These are phyloP conservation scores for Pediacus dermestoides DNA, from an alignment of 2,888 invertebrate genomes.

Conservation along the genomic window DNA sequence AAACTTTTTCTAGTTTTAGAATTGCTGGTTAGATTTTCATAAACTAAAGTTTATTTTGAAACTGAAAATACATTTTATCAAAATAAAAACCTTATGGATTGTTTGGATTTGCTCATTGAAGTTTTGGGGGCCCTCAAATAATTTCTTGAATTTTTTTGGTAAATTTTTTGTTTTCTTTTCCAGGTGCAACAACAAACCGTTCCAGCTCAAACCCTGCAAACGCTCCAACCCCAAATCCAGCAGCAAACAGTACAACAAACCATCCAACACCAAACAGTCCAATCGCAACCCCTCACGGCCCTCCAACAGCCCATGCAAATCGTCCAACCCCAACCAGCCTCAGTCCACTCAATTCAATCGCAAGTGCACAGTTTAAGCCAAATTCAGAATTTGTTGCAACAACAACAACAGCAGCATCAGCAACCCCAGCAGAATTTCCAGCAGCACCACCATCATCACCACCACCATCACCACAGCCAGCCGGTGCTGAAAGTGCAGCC, in stretches of 20 bases:
- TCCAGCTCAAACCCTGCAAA: conserved; percentile 44
- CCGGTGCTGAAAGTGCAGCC: conserved; percentile 45
- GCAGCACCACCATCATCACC: conserved; percentile 26
- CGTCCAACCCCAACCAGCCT: conserved; percentile 44
- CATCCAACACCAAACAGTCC: conserved; percentile 44
- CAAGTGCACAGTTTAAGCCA: conserved; percentile 42
- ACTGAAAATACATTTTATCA: no score
- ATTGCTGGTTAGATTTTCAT: no score
- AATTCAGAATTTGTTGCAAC: conserved; percentile 35
- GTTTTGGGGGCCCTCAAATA: no score
- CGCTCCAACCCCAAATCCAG: conserved; percentile 45
- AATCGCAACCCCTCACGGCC: conserved; percentile 41
- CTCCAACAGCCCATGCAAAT: conserved; percentile 46
- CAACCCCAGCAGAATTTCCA: conserved; percentile 25
- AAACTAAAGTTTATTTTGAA: no score
- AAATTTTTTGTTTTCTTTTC: no score
- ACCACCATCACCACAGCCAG: conserved; percentile 33
- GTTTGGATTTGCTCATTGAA: no score
- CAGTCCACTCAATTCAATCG: conserved; percentile 35
- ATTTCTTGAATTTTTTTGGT: no score
- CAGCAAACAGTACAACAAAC: conserved; percentile 43
- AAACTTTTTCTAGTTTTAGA: no score
- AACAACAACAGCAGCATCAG: conserved; percentile 29
- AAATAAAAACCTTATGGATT: no score
- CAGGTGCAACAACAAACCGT: conserved; percentile 49